These are phyloP conservation scores for Taxidea taxus DNA, from an alignment of 2,113 vertebrate genomes.

Conservation along the genomic window DNA sequence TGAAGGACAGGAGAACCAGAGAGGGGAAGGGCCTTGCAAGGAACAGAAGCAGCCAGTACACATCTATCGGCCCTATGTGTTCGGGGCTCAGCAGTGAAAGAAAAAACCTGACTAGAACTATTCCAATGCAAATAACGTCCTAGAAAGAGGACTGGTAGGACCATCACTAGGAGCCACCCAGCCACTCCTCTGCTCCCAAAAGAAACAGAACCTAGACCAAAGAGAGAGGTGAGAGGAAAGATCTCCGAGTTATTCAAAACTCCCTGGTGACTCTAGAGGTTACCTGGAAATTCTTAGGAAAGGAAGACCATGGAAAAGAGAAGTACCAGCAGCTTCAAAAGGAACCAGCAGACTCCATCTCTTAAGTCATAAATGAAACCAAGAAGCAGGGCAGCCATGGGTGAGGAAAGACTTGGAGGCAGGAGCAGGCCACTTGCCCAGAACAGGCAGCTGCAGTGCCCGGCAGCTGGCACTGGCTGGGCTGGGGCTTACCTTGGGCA, in stretches of 20 bases:
- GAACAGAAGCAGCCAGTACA: not conserved
- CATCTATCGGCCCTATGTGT: not conserved
- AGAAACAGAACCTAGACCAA: not conserved
- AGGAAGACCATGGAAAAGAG: not conserved
- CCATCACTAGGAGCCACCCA: not conserved
- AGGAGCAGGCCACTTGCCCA: not conserved
- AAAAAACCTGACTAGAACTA: not conserved
- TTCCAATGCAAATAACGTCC: not conserved
- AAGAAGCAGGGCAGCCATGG: not conserved
- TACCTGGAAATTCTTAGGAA: conserved; percentile 32
- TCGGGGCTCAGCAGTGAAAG: not conserved
- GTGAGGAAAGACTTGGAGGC: not conserved
- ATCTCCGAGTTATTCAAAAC: not conserved
- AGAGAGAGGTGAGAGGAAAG: not conserved
- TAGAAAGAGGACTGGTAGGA: not conserved
- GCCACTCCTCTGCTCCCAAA: not conserved
- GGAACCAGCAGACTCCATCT: not conserved
- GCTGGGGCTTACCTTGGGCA: conserved; percentile 89
- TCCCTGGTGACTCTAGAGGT: not conserved
- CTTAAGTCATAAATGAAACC: not conserved
- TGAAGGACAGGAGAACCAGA: not conserved
- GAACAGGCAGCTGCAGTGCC: not conserved
- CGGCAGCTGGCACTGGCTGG: not conserved
- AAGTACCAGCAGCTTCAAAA: not conserved
- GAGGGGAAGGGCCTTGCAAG: not conserved